Conservation (phyloP, 37 sponge, comb jelly and placozoan genomes). For the Geodia barretti region DNA sequence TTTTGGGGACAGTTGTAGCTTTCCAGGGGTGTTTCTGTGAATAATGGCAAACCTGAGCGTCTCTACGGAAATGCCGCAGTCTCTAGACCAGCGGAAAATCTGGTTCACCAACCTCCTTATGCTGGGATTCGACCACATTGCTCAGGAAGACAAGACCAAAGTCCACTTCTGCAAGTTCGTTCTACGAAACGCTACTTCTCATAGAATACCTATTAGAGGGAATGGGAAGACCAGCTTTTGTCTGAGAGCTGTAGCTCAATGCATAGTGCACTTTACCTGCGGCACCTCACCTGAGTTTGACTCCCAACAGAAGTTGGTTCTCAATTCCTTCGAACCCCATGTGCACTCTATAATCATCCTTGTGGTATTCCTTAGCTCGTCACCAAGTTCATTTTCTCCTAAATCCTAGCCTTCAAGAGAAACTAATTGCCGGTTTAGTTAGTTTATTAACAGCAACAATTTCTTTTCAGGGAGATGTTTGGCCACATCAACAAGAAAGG, state of each 20-base stretch:
- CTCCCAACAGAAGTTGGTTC: too few relatives aligned
- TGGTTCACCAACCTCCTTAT: constrained; percentile 78
- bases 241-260: too few relatives aligned
- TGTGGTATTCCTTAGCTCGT: too few relatives aligned
- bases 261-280: too few relatives aligned
- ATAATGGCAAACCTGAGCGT: constrained; percentile 10
- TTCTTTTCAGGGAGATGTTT: constrained; percentile 80
- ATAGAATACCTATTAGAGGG: too few relatives aligned
- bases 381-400: too few relatives aligned
- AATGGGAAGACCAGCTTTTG: too few relatives aligned
- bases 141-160: constrained; percentile 60
- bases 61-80: constrained; percentile 7
- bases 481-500: constrained; percentile 77
- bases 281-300: too few relatives aligned
- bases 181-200: too few relatives aligned
- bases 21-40: not conserved
- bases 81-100: constrained; percentile 46
- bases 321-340: too few relatives aligned
- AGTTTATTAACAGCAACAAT: not conserved
- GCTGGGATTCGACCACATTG: constrained; percentile 69
- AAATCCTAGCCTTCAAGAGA: too few relatives aligned
- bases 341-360: too few relatives aligned
- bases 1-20: not conserved
- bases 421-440: not conserved
- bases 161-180: constrained; percentile 49